Base-by-base conservation (phyloP, 2,113 vertebrate genomes). In the Zingel zingel region DNA sequence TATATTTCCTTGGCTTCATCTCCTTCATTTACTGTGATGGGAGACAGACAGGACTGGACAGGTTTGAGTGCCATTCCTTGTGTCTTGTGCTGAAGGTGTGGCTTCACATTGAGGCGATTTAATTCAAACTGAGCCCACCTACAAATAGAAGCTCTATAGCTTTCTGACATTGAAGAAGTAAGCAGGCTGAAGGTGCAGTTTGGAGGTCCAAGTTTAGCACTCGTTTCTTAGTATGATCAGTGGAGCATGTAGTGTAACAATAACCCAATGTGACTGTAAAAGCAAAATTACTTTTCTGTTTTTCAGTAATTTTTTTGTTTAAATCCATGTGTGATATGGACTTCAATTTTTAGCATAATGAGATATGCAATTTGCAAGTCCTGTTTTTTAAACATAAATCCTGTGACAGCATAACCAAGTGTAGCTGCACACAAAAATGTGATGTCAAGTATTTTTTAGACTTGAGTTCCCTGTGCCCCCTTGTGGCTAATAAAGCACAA, bases 401-500 rank as follows among this genome's bases (percentile, higher is more conserved):
- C 18, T 74, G 13, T 61, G 25, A 48, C 16, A 63, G 7, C 48
- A 63, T 33, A 70, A 80, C 30, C n/a, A 30, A 57, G 39, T 48
- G 33, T 15, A 84, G 33, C 51, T 72, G 25, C 21, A 50, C 23
- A 51, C 6, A 48, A 12, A 74, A 71, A 18, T 74, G 16, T 58
- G 16, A 14, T 21, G 33, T 47, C 0, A 48, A 21, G 58, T 67
- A 16, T 25, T 63, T 65, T 50, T 8, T 7, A 51, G 62, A 73
- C 36, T 68, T 79, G 48, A 81, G 54, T 48, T 72, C 25, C 61
- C 18, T 77, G 54, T 66, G 86, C 91, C 91, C 83, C 75, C 91
- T 90, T 84, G 92, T 92, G 92, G 88, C 71, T 33, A 43, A 74
- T 33, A 70, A 13, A 73, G n/a, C 50, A 73, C 59, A 75, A 36